phyloP scores from a whole-genome alignment of 2,888 invertebrate species.

The Netelia fuscicornis region DNA sequence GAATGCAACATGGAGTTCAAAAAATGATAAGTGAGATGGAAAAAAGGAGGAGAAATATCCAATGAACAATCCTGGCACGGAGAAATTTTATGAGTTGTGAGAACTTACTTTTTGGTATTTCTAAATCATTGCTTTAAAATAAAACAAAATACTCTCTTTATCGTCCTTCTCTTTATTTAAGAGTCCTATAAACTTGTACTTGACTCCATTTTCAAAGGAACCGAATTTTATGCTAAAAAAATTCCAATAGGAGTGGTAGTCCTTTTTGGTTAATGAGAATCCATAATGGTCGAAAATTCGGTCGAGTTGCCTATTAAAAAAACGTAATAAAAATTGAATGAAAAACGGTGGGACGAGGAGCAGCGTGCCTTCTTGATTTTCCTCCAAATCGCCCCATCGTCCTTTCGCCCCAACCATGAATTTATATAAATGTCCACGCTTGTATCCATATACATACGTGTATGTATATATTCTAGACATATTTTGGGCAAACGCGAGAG shows the following conservation, averaged over 20 bases:
- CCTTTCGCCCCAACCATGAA: conserved; percentile 48
- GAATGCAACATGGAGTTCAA: neutral
- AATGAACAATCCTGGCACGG: neutral
- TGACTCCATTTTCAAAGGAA: too few species aligned
- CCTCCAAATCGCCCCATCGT: conserved; percentile 28
- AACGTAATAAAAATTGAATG: neutral
- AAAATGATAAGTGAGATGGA: neutral
- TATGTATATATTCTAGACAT: neutral
- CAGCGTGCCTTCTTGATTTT: conserved; percentile 17
- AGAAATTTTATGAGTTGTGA: conserved; percentile 1
- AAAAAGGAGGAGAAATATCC: neutral
- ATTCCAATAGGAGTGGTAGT: too few species aligned
- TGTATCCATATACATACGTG: neutral
- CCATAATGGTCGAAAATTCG: too few species aligned
- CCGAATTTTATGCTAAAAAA: too few species aligned
- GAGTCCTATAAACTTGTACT: too few species aligned
- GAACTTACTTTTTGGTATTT: neutral
- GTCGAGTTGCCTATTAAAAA: neutral
- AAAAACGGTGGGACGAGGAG: neutral
- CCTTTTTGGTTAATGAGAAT: too few species aligned
- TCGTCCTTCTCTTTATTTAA: too few species aligned
- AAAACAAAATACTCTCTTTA: too few species aligned
- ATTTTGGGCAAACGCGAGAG: conserved; percentile 34
- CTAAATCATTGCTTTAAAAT: too few species aligned
- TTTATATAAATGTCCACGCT: conserved; percentile 51